Evolutionary conservation across 2,113 vertebrate species (phyloP), one percentile per base, ranked within the genome.

Genomic region (Notarius quadriscutis): DNA sequence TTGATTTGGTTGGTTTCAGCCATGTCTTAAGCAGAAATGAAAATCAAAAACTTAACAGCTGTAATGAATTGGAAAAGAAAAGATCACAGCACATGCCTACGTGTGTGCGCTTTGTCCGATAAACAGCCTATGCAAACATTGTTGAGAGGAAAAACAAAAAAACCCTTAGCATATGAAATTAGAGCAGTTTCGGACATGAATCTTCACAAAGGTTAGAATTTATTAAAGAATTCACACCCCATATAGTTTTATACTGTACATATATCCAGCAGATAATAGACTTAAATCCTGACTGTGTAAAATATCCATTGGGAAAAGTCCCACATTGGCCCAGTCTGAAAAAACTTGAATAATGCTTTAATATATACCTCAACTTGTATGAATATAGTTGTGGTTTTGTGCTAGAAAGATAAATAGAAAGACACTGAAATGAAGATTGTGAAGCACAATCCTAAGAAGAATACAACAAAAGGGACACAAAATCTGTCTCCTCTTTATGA

Each of bases 201-300:
- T 48, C 57, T 25, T 81, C 79, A 81, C 83, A 84, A 74, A 84
- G 12, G 14, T 85, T 74, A 75, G 30, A 55, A 48, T 75, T 85
- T 85, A 85, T 81, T 81, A 62, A 53, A 81, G 79, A 60, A 18
- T 62, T 81, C 57, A 75, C 72, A 85, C 53, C 69, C 83, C 20
- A 75, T 48, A 84, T 48, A 50, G 84, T 51, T 77, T 41, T 14
- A 75, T 84, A 74, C 53, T 77, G 71, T 81, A 81, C 77, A 80
- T 81, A 58, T 58, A 53, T 80, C 50, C 77, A 81, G 85, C 85
- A 81, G 62, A 34, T 80, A 80, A 80, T 12, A 86, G 62, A n/a
- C 74, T 53, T 69, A 50, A 60, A 75, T 74, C 84, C 84, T 71
- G 62, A 67, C 63, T 69, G 84, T 80, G 62, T 80, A 80, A 80